Evolutionary conservation across 2,113 vertebrate genomes (phyloP).

Genomic region (Chaetorhynchus papuensis): DNA sequence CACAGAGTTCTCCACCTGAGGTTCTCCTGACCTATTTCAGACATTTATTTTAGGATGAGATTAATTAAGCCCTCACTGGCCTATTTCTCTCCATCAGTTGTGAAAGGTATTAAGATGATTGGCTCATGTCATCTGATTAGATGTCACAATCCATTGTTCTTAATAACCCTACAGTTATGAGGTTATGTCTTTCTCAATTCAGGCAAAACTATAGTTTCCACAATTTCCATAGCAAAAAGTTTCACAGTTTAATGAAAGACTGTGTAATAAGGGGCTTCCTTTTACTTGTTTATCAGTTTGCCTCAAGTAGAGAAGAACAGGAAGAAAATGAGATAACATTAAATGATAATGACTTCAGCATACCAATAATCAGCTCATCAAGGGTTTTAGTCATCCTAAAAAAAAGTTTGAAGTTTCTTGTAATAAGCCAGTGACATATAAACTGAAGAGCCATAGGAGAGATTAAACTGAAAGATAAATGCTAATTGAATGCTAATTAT

Average conservation of each 20-base stretch:
- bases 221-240: background rate
- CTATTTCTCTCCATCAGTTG: background rate
- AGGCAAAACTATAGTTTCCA: background rate
- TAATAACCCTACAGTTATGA: background rate
- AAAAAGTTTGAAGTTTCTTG: background rate
- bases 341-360: background rate
- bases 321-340: slow-evolving; percentile 5
- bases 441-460: background rate
- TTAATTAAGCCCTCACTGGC: background rate
- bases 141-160: background rate
- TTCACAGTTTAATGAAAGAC: slow-evolving; percentile 10
- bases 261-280: background rate
- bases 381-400: background rate
- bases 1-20: background rate
- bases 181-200: background rate
- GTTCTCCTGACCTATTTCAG: background rate
- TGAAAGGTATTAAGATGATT: background rate
- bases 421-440: background rate
- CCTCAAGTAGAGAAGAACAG: background rate
- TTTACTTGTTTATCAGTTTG: slow-evolving; percentile 15
- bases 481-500: background rate
- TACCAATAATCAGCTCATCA: background rate
- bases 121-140: background rate
- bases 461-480: slow-evolving; percentile 1
- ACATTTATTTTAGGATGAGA: background rate